Evolutionary conservation across 2,888 invertebrate genomes (phyloP).

Genomic region (Cheilosia scutellata): DNA sequence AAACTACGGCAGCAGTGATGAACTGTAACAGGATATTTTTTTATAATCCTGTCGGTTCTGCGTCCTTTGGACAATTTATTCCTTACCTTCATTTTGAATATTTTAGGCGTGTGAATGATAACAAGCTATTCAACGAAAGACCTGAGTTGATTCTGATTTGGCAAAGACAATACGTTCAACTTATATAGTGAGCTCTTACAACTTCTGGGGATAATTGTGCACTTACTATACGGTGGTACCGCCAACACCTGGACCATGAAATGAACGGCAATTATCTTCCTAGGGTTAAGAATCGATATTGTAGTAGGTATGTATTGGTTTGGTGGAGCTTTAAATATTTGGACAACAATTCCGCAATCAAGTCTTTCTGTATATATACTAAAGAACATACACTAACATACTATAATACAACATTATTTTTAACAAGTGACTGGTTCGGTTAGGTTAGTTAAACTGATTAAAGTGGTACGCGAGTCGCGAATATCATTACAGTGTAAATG

Average conservation of each 20-base stretch:
- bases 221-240: not conserved
- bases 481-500: no score
- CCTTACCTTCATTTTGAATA: slow-evolving; percentile 65
- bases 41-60: not conserved
- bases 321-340: not conserved
- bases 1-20: slow-evolving; percentile 79
- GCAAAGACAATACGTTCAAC: slow-evolving; percentile 13
- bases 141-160: slow-evolving; percentile 46
- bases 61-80: not conserved
- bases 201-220: not conserved
- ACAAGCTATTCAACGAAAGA: slow-evolving; percentile 43
- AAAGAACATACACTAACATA: no score
- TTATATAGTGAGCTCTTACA: slow-evolving; percentile 48
- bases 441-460: no score
- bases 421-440: no score
- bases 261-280: not conserved
- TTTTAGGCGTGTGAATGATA: slow-evolving; percentile 20
- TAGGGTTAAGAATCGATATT: not conserved
- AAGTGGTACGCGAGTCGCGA: no score
- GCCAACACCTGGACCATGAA: not conserved
- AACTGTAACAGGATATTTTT: slow-evolving; percentile 77
- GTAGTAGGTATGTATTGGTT: not conserved
- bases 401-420: no score
- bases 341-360: no score
- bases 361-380: no score